Evolutionary conservation across 2,888 invertebrate species (phyloP).

Genomic region (Anarsia innoxiella): DNA sequence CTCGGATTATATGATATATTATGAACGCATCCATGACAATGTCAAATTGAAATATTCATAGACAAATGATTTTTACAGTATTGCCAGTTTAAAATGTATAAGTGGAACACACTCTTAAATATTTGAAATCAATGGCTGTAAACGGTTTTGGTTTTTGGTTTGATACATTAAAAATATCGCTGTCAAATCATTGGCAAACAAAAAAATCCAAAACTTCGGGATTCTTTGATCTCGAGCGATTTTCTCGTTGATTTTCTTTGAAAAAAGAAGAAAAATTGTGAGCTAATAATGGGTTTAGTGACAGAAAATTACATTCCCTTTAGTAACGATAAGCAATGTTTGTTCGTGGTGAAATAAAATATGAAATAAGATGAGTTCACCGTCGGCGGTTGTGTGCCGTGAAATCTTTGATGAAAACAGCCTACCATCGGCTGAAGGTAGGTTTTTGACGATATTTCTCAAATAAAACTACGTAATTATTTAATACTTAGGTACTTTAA

Average conservation of each 20-base stretch:
- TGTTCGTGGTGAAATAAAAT: constrained; percentile 36
- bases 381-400: constrained; percentile 81
- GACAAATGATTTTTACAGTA: background rate
- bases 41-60: background rate
- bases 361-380: constrained; percentile 53
- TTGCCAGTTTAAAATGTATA: constrained; percentile 2
- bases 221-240: too few relatives aligned
- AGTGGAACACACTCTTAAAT: background rate
- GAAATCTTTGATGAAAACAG: constrained; percentile 91
- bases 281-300: constrained; percentile 15
- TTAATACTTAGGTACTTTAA: too few relatives aligned
- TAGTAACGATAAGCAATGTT: constrained; percentile 16
- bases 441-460: too few relatives aligned
- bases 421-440: constrained; percentile 88
- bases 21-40: background rate
- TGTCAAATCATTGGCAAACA: constrained; percentile 2
- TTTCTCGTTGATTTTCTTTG: background rate
- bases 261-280: constrained; percentile 6
- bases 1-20: too few relatives aligned
- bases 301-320: constrained; percentile 1
- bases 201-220: constrained; percentile 5
- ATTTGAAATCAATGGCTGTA: background rate
- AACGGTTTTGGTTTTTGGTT: background rate
- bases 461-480: too few relatives aligned
- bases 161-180: constrained; percentile 1